phyloP scores from a whole-genome alignment of 1,140 invertebrate species.

The Leptopilina clavipes region DNA sequence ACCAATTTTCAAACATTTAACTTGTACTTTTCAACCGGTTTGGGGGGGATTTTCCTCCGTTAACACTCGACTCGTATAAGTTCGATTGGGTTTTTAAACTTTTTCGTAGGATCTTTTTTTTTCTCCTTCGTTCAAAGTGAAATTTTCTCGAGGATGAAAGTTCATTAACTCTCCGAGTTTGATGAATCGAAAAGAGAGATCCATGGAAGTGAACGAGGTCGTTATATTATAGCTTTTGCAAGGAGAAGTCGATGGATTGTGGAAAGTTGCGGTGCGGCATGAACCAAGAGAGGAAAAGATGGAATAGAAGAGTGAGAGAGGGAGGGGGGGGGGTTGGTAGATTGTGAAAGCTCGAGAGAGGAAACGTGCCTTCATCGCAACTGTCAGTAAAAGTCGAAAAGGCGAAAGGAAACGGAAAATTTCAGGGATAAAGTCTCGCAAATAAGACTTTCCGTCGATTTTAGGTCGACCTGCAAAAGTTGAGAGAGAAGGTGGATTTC shows the following conservation, averaged over 20 bases:
- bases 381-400: constrained; percentile 50
- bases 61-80: constrained; percentile 10
- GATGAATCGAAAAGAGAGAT: constrained; percentile 37
- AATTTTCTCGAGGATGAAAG: constrained; percentile 42
- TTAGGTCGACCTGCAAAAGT: constrained; percentile 50
- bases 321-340: not conserved
- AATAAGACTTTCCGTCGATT: constrained; percentile 53
- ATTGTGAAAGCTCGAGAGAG: constrained; percentile 35
- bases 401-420: constrained; percentile 46
- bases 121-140: constrained; percentile 27
- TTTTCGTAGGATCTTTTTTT: constrained; percentile 37
- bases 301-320: not conserved
- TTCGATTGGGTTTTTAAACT: constrained; percentile 36
- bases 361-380: constrained; percentile 47
- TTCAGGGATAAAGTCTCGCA: constrained; percentile 52
- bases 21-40: not conserved
- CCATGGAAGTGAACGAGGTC: constrained; percentile 41
- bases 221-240: constrained; percentile 33
- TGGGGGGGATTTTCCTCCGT: constrained; percentile 23
- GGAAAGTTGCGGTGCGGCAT: not conserved
- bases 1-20: too few species aligned
- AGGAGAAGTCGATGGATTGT: constrained; percentile 25
- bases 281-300: not conserved
- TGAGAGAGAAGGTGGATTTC: not conserved
- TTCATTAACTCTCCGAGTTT: constrained; percentile 42